Base-by-base conservation (phyloP, 2,888 invertebrate species). In the Drosophila diplacantha region DNA sequence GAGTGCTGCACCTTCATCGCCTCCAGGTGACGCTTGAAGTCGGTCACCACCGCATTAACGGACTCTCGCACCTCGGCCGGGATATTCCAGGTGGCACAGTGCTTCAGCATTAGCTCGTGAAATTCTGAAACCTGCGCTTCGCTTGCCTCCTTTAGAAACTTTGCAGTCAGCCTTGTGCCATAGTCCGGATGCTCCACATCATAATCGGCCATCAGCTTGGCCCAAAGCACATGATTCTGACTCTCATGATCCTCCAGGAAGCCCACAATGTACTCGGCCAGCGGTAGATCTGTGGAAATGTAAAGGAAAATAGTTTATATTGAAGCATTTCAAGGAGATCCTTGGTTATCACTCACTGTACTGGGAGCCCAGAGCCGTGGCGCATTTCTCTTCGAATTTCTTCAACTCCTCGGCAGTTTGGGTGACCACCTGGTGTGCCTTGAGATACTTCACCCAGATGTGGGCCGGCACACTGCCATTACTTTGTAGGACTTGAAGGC, bases 401-500 rank as follows among this genome's bases (percentile, higher is more conserved):
- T 20, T 22, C 6, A 8, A 46, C 43, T 77, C 78, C 1, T 49
- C 59, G 0, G 51, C 8, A 0, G 78, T 74, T 38, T 81, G 72
- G 6, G 75, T 75, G 3, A 73, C 72, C 16, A 54, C 49, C 22
- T 62, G 26, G 0, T 59, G 49, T 0, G 53, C 54, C 41, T 59
- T 54, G 0, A 78, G 51, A 51, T 78, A 81, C 2, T 60, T 56
- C 0, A 74, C 47, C 77, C 77, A 78, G 2, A 78, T 53, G 12
- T 67, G 46, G 1, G 74, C 41, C n/a, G 79, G 75, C 9, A 78
- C 54, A 20, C 53, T 49, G 18, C 51, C 31, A 8, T 22, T 11
- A 22, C 16, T 6, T 37, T 57, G 14, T 4, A 41, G 57, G 0
- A 7, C 1, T 67, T 46, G 5, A 5, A 18, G 2, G 1, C 71